phyloP scores from a whole-genome alignment of 2,113 vertebrate species.

The Marmota monax region DNA sequence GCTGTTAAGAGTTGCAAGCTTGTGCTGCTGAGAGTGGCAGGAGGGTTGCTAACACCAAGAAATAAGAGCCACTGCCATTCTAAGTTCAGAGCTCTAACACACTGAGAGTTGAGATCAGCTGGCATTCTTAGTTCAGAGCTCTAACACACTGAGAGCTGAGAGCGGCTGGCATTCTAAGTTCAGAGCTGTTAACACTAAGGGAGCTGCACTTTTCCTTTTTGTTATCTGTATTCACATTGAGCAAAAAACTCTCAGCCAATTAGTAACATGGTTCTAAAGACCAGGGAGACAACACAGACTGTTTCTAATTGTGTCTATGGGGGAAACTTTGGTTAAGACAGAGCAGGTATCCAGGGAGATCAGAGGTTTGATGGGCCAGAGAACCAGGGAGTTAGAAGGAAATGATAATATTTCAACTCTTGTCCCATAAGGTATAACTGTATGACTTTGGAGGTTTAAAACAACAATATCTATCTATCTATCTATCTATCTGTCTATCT shows the following conservation, averaged over 20 bases:
- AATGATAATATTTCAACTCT: background rate
- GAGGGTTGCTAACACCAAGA: background rate
- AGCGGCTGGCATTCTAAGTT: no score
- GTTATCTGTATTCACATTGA: background rate
- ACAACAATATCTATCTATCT: background rate
- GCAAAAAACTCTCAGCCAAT: background rate
- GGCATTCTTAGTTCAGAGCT: background rate
- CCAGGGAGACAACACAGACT: background rate
- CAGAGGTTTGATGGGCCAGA: constrained; percentile 3
- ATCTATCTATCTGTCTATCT: no score
- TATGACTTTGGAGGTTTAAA: background rate
- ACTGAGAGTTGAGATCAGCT: background rate
- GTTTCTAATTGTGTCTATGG: background rate
- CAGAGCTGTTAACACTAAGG: background rate
- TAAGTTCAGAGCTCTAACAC: background rate
- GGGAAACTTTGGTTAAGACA: background rate
- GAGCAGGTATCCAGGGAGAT: background rate
- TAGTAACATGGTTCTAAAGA: background rate
- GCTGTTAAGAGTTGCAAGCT: background rate
- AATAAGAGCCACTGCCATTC: background rate
- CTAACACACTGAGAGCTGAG: background rate
- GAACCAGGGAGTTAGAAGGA: background rate
- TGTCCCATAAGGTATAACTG: background rate
- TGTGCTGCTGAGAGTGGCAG: background rate
- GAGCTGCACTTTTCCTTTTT: background rate